A percentile compares a stretch with the other conserved stretches of the same genome.
Evolutionary conservation across 1,140 invertebrate genomes (phyloP).

Genomic region (Lepidurus packardi): DNA sequence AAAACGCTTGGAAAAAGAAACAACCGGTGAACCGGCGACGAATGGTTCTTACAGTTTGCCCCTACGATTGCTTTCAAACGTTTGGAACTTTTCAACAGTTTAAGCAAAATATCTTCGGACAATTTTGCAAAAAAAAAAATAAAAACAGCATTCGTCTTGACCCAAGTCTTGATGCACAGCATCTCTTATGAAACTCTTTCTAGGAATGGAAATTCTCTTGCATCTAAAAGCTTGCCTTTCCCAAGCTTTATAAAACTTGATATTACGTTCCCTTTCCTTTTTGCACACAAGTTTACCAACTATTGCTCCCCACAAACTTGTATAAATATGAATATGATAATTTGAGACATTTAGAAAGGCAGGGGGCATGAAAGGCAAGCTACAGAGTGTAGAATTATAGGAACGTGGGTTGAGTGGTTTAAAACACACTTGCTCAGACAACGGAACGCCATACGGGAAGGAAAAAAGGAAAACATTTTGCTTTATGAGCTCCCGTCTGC

Average conservation of each 20-base stretch:
- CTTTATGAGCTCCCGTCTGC: constrained; percentile 4
- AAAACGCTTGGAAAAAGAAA: no score
- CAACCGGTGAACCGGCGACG: no score
- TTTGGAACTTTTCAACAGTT: no score
- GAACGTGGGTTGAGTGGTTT: neutral
- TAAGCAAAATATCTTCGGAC: no score
- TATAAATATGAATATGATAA: constrained; percentile 8
- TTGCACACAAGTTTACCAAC: neutral
- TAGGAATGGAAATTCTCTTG: neutral
- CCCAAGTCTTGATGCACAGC: no score
- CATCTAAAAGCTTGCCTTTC: neutral
- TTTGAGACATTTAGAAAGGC: neutral
- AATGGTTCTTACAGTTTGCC: no score
- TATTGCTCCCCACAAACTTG: neutral
- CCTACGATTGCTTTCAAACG: no score
- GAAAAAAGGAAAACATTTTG: neutral
- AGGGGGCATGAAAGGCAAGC: neutral
- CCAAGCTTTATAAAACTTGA: neutral
- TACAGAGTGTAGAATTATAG: neutral
- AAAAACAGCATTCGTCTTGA: no score
- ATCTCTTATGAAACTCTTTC: no score
- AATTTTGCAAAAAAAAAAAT: no score
- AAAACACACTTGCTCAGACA: constrained; percentile 7
- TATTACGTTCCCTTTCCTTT: constrained; percentile 7
- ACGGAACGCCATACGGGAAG: neutral